phyloP scores from a whole-genome alignment of 2,888 invertebrate species.

The Papilio gigon region DNA sequence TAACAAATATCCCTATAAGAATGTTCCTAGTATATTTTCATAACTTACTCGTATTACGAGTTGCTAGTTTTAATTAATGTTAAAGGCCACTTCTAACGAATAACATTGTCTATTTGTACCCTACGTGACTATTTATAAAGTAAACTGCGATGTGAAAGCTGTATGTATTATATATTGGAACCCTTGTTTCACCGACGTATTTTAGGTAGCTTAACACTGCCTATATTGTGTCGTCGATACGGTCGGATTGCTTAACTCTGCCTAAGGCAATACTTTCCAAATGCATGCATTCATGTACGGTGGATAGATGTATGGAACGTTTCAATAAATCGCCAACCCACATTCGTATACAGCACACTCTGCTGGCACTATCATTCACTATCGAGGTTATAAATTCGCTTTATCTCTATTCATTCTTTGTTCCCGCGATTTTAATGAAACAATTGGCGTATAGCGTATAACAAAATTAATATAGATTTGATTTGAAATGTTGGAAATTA shows the following conservation, averaged over 20 bases:
- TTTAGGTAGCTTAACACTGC: too few species aligned
- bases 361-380: background rate
- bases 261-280: background rate
- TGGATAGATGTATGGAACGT: background rate
- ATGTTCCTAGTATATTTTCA: too few species aligned
- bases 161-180: background rate
- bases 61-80: too few species aligned
- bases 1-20: too few species aligned
- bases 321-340: background rate
- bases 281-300: background rate
- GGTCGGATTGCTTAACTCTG: background rate
- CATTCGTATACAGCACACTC: background rate
- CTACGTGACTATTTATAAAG: too few species aligned
- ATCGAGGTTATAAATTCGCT: background rate
- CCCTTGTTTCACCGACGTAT: background rate
- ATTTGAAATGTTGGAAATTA: background rate
- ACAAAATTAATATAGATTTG: background rate
- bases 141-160: too few species aligned
- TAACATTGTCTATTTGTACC: too few species aligned
- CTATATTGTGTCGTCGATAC: background rate
- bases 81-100: too few species aligned
- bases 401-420: constrained; percentile 3
- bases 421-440: constrained; percentile 4
- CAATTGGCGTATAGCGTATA: background rate
- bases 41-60: too few species aligned